Base-by-base conservation (phyloP, 2,888 invertebrate species). In the Eubasilissa splendida region DNA sequence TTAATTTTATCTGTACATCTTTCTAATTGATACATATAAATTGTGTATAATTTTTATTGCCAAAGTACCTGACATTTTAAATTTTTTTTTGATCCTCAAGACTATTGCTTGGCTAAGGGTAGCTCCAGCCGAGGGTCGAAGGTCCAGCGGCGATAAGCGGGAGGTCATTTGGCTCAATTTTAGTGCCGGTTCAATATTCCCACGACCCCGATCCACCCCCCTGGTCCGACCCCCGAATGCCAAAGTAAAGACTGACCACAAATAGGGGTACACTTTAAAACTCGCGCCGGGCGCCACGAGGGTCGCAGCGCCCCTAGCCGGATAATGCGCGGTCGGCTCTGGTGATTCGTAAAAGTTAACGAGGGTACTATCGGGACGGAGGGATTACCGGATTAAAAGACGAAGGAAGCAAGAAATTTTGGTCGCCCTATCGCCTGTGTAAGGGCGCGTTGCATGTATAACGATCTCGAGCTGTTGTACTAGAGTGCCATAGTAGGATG, bases 151-250 rank as follows among this genome's bases (percentile, higher is more conserved):
- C 76, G 76, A 80, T 80, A 80, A 80, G 80, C 66, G 11, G 56
- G 73, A 66, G 65, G 76, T 80, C 59, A 73, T 80, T 80, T 63
- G 77, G 80, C 71, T 80, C 80, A 80, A 80, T 80, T 80, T 80
- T 80, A 80, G 71, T 77, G 50, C 80, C 60, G 71, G 80, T 56
- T 77, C 73, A 54, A 70, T 80, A 80, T 80, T 80, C 77, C 80
- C 80, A 80, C 80, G 80, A 77, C 77, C 77, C 52, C 76, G 63
- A 52, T 79, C 14, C 73, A 31, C 59, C n/a, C 53, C 54, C 60
- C 22, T 22, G 22, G 22, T 22, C 22, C 22, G 22, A 52, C 54
- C 73, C 79, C 73, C 79, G 31, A 53, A 33, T 52, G 31, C 14
- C 56, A 52, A 68, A 56, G 53, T 54, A 77, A 12, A 65, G 73